Base-by-base conservation (phyloP, 2,888 invertebrate species). In the Euspilapteryx auroguttella region DNA sequence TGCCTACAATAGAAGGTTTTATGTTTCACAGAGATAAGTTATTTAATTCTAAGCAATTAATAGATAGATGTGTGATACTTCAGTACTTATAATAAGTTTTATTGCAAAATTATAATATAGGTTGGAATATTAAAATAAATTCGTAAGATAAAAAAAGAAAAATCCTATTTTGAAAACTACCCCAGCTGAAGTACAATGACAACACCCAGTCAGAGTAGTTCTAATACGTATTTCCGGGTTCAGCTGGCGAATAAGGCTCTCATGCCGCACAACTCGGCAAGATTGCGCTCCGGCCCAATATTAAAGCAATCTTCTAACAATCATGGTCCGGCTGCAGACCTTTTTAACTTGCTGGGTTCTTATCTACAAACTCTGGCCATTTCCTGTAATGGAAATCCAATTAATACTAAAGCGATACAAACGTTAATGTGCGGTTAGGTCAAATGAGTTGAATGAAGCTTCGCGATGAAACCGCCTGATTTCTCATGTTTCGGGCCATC, bases 311-410 rank as follows among this genome's bases (percentile, higher is more conserved):
- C 48, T 58, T 49, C 47, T 39, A 36, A 51, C 56, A 50, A 55
- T 59, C 53, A 53, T 49, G 50, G 41, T 35, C 45, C 40, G 36
- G 26, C 34, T 37, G 38, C 38, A 23, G 43, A 40, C 51, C 47
- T 44, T 47, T 40, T 47, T 33, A 44, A 54, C 49, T 51, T 48
- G 49, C 45, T 41, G 37, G 39, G 41, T 44, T 45, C 50, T 59
- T 63, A 65, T 62, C 59, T 55, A 37, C 47, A 40, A 47, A 49
- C 53, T 56, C 54, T 50, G 41, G 45, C 49, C 53, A 48, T 62
- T 56, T 52, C 51, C 44, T 46, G 55, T 61, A 66, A 64, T 62
- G 55, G 57, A 59, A 63, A 58, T 58, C 55, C 55, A 63, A 63
- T 63, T 57, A 61, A 58, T 56, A 56, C 61, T 62, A 57, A 49